phyloP scores from a whole-genome alignment of 2,888 invertebrate species.

The Sinotaia quadrata region DNA sequence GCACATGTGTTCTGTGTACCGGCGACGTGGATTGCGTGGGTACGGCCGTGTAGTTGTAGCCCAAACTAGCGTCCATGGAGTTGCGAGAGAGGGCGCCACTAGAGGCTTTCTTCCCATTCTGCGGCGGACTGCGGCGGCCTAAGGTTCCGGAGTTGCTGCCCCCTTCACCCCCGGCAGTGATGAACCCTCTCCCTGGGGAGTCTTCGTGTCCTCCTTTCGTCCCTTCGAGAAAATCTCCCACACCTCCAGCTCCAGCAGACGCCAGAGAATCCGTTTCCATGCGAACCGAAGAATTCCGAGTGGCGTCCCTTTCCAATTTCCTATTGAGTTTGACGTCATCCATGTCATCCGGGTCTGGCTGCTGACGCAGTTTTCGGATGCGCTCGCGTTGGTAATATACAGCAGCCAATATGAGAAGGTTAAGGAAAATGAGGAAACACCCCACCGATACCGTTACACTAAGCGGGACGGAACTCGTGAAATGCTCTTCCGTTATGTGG shows the following conservation, averaged over 20 bases:
- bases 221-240: not conserved
- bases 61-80: slow-evolving; percentile 28
- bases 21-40: slow-evolving; percentile 61
- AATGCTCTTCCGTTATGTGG: slow-evolving; percentile 6
- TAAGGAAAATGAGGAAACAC: slow-evolving; percentile 90
- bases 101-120: slow-evolving; percentile 9
- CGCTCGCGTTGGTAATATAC: slow-evolving; percentile 86
- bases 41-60: slow-evolving; percentile 59
- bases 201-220: slow-evolving; percentile 9
- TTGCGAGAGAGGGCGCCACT: slow-evolving; percentile 32
- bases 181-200: slow-evolving; percentile 5
- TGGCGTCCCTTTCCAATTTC: slow-evolving; percentile 39
- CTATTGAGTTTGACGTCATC: slow-evolving; percentile 37
- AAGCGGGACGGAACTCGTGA: slow-evolving; percentile 56
- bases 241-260: slow-evolving; percentile 6
- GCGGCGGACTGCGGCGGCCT: slow-evolving; percentile 19
- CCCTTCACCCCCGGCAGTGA: slow-evolving; percentile 15
- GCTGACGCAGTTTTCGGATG: slow-evolving; percentile 54
- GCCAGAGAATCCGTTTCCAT: slow-evolving; percentile 39
- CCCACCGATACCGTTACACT: slow-evolving; percentile 86
- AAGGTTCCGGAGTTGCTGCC: not conserved
- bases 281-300: slow-evolving; percentile 13
- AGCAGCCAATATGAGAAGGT: slow-evolving; percentile 93
- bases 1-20: slow-evolving; percentile 49
- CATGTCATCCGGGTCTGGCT: slow-evolving; percentile 34